Percentiles rank a stretch among this genome's conserved stretches.
phyloP scores from a whole-genome alignment of 2,113 vertebrate species.

The Ctenomys sociabilis region DNA sequence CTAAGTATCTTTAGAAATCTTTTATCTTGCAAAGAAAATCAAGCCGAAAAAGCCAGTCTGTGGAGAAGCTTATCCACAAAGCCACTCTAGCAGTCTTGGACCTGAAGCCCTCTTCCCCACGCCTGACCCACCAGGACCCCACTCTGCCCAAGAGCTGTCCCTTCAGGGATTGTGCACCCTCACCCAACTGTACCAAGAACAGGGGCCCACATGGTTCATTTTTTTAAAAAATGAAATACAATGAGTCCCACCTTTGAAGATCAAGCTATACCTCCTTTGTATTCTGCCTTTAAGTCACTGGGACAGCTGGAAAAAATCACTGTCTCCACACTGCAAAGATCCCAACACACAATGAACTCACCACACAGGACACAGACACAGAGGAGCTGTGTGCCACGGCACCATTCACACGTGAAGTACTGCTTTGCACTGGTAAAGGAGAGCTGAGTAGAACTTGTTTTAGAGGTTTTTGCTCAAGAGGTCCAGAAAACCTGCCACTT shows the following conservation, averaged over 20 bases:
- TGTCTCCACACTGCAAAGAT: conserved; percentile 76
- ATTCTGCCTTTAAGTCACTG: conserved; percentile 60
- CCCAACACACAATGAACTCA: conserved; percentile 74
- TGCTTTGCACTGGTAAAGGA: background rate
- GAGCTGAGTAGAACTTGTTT: background rate
- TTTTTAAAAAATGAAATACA: conserved; percentile 41
- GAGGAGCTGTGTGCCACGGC: background rate
- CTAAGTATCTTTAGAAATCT: background rate
- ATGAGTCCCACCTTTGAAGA: conserved; percentile 67
- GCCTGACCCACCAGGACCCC: conserved; percentile 60
- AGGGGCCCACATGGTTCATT: conserved; percentile 57
- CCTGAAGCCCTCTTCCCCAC: background rate
- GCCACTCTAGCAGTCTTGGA: conserved; percentile 64
- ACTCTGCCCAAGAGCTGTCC: conserved; percentile 64
- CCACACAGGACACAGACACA: conserved; percentile 39
- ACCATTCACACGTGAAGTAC: background rate
- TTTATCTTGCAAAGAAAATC: conserved; percentile 8
- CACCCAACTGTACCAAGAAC: conserved; percentile 72
- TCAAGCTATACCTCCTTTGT: background rate
- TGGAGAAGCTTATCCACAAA: conserved; percentile 24
- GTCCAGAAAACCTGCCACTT: background rate
- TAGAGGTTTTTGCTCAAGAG: background rate
- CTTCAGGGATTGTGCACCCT: conserved; percentile 74
- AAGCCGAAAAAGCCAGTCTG: background rate
- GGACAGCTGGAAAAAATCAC: conserved; percentile 63